Evolutionary conservation across 2,113 vertebrate species (phyloP).

Genomic region (Cottus gobio): DNA sequence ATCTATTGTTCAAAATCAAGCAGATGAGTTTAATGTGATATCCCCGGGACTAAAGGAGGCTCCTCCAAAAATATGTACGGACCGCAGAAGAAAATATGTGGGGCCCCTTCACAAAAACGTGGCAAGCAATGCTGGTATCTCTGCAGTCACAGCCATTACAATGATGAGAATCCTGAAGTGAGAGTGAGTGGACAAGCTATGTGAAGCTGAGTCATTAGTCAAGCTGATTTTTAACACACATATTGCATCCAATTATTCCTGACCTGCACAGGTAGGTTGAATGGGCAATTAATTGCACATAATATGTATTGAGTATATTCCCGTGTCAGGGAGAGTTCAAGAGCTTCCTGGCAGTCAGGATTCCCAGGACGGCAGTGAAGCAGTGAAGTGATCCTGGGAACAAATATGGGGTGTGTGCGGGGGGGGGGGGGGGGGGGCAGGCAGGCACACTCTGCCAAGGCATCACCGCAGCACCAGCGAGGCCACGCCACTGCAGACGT

Average conservation of each 20-base stretch:
- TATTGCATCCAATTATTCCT: not conserved
- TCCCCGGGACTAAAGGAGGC: slow-evolving; percentile 25
- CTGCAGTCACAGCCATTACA: slow-evolving; percentile 4
- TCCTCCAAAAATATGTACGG: slow-evolving; percentile 30
- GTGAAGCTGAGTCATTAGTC: slow-evolving; percentile 8
- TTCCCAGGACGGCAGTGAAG: slow-evolving; percentile 5
- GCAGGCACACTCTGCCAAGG: slow-evolving; percentile 37
- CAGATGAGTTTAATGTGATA: slow-evolving; percentile 41
- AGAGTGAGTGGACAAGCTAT: not conserved
- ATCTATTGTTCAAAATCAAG: slow-evolving; percentile 47
- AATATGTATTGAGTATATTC: slow-evolving; percentile 1
- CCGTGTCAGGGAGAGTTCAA: slow-evolving; percentile 29
- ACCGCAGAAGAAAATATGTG: slow-evolving; percentile 22
- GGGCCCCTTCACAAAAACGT: slow-evolving; percentile 23
- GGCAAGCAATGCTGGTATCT: slow-evolving; percentile 4
- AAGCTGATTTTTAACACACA: not conserved
- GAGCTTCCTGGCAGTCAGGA: not conserved
- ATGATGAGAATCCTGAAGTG: slow-evolving; percentile 10
- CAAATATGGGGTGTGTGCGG: slow-evolving; percentile 5
- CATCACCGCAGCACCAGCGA: slow-evolving; percentile 65
- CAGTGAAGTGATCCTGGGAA: slow-evolving; percentile 37
- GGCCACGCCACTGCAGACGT: slow-evolving; percentile 58
- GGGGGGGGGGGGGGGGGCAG: not conserved
- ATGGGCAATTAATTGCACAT: not conserved
- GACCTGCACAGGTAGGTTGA: not conserved